A percentile compares a stretch with the other conserved stretches of the same genome.
Evolutionary conservation across 2,888 invertebrate species (phyloP).

Genomic region (Melanostoma mellinum): DNA sequence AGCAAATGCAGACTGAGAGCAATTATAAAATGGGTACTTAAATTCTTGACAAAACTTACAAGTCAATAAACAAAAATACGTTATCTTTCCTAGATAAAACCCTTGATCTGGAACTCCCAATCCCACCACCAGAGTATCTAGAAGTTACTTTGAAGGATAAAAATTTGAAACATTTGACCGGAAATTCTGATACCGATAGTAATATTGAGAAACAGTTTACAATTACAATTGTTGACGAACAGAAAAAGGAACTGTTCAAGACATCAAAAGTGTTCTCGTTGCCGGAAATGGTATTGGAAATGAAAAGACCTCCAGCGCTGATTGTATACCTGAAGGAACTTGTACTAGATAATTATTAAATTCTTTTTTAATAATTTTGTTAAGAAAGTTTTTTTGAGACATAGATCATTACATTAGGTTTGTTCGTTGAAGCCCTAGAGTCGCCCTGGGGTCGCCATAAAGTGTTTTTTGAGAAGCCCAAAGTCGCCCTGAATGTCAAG

Average conservation of each 20-base stretch:
- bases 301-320: slow-evolving; percentile 77
- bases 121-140: slow-evolving; percentile 19
- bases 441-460: no score
- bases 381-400: not conserved
- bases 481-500: no score
- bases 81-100: not conserved
- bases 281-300: slow-evolving; percentile 74
- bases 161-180: not conserved
- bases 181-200: not conserved
- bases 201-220: slow-evolving; percentile 49
- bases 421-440: no score
- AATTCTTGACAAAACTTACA: not conserved
- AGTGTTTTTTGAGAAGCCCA: no score
- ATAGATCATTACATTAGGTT: not conserved
- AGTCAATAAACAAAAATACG: not conserved
- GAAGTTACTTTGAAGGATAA: slow-evolving; percentile 26
- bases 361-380: not conserved
- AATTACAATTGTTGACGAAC: slow-evolving; percentile 60
- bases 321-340: slow-evolving; percentile 75
- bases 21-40: slow-evolving; percentile 2
- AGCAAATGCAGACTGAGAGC: not conserved
- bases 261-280: slow-evolving; percentile 75
- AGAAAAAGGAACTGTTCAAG: slow-evolving; percentile 73
- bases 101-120: not conserved
- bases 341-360: slow-evolving; percentile 54